A percentile compares a stretch with the other conserved stretches of the same genome.
These are phyloP conservation scores for Mya arenaria DNA, from an alignment of 1,140 invertebrate genomes.

Conservation along the genomic window DNA sequence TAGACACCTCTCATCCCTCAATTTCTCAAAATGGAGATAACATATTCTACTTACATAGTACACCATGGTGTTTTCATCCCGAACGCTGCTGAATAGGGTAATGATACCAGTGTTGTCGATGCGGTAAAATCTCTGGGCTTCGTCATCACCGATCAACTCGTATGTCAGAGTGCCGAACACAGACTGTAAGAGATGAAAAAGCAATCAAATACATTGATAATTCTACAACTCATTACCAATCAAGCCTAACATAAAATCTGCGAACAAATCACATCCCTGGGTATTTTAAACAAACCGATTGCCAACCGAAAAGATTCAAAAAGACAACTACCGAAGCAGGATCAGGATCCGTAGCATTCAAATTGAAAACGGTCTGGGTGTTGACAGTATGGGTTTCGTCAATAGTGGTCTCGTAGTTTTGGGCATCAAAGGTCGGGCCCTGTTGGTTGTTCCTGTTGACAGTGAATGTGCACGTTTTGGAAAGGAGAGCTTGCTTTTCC, in stretches of 20 bases:
- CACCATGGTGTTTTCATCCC: constrained; percentile 24
- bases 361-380: neutral
- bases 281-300: too few species aligned
- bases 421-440: neutral
- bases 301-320: too few species aligned
- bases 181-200: constrained; percentile 51
- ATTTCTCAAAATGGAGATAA: too few species aligned
- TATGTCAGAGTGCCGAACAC: constrained; percentile 67
- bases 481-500: neutral
- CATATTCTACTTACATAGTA: constrained; percentile 60
- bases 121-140: neutral
- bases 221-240: neutral
- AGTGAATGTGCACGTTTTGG: constrained; percentile 9
- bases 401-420: constrained; percentile 40
- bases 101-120: constrained; percentile 51
- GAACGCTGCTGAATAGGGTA: constrained; percentile 45
- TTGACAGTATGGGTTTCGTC: constrained; percentile 21
- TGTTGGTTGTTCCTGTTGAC: constrained; percentile 26
- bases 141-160: constrained; percentile 65
- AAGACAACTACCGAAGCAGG: too few species aligned
- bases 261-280: too few species aligned
- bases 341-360: constrained; percentile 34
- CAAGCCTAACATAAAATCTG: neutral
- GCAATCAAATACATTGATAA: neutral
- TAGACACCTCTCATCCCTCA: too few species aligned